Conservation (phyloP, 2,797 vertebrate genomes). For the Okamejei kenojei region DNA sequence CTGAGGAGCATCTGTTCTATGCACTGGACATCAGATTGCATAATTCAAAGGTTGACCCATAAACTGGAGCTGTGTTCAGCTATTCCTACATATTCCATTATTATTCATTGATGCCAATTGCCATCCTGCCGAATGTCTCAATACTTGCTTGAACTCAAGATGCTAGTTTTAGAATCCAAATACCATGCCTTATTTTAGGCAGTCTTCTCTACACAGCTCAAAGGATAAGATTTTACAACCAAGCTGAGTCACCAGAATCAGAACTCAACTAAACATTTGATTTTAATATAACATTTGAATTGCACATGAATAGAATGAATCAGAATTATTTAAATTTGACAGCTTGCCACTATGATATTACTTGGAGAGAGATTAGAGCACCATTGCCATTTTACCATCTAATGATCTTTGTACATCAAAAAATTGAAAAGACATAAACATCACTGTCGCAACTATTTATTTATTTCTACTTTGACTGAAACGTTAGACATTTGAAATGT, state of each 20-base stretch:
- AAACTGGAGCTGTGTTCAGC: neutral
- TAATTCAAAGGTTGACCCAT: neutral
- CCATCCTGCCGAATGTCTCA: neutral
- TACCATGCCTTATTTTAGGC: neutral
- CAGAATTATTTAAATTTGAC: neutral
- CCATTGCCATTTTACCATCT: neutral
- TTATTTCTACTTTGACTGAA: neutral
- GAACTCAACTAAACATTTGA: neutral
- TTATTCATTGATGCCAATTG: neutral
- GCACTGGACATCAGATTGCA: neutral
- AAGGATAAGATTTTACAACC: conserved; percentile 2
- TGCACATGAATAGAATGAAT: neutral
- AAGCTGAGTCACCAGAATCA: neutral
- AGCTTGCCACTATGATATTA: neutral
- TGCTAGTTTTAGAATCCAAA: neutral
- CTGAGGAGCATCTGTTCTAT: neutral
- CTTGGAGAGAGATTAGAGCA: neutral
- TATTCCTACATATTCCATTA: neutral
- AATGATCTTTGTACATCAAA: neutral
- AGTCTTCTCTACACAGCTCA: neutral
- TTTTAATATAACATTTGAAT: neutral
- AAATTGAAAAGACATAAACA: neutral
- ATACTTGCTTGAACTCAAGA: neutral
- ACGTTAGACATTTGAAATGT: conserved; percentile 17
- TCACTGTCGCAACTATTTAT: neutral